These are phyloP conservation scores for Pinna nobilis DNA, from an alignment of 1,140 invertebrate genomes.

Conservation along the genomic window DNA sequence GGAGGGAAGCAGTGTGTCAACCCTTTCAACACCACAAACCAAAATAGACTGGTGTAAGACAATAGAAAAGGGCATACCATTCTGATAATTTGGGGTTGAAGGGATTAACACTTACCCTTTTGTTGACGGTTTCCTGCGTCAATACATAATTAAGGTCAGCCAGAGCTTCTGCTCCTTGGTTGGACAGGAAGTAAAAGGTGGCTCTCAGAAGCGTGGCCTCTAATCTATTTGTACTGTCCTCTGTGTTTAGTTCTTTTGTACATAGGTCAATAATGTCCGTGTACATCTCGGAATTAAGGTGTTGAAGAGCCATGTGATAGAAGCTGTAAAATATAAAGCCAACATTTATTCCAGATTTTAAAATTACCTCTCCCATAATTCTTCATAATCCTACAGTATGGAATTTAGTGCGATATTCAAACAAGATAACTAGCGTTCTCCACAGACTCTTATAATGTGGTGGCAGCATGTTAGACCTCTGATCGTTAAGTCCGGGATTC, in stretches of 20 bases:
- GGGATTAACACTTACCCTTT: constrained; percentile 60
- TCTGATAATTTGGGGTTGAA: background rate
- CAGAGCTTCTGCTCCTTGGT: constrained; percentile 82
- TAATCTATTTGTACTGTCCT: constrained; percentile 75
- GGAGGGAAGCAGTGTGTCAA: no score
- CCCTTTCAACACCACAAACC: no score
- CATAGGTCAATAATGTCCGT: constrained; percentile 87
- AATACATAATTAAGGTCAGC: constrained; percentile 79
- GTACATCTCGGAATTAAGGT: constrained; percentile 83
- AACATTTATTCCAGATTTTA: background rate
- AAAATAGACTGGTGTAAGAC: no score
- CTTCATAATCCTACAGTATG: background rate
- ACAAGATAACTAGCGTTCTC: no score
- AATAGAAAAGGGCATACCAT: no score
- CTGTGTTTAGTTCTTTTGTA: constrained; percentile 84
- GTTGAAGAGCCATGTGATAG: constrained; percentile 79
- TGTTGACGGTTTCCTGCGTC: constrained; percentile 60
- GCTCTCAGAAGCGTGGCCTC: constrained; percentile 86
- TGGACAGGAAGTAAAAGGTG: constrained; percentile 87
- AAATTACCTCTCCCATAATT: background rate
- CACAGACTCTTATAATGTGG: no score
- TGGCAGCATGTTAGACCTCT: no score
- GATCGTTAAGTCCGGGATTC: no score
- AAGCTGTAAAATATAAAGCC: constrained; percentile 50
- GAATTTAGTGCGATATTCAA: background rate